These are phyloP conservation scores for Nannoperca obscura DNA, from an alignment of 2,797 vertebrate genomes.

Conservation along the genomic window DNA sequence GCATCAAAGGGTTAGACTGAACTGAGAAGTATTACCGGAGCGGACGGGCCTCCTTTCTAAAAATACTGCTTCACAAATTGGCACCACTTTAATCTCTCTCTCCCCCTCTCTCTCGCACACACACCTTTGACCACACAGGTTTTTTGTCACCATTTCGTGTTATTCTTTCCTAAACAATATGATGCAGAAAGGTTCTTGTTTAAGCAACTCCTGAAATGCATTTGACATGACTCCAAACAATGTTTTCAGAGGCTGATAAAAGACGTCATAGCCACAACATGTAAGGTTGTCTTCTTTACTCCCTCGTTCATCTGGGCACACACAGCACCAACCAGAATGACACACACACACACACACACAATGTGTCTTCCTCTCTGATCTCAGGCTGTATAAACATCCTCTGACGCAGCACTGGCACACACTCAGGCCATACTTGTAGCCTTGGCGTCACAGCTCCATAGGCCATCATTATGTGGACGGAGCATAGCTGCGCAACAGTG, in stretches of 20 bases:
- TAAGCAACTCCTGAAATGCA: background rate
- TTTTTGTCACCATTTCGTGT: background rate
- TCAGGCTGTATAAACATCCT: slow-evolving; percentile 68
- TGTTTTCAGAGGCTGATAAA: slow-evolving; percentile 1
- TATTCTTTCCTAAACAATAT: slow-evolving; percentile 12
- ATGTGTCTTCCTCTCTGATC: slow-evolving; percentile 18
- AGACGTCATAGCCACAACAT: slow-evolving; percentile 5
- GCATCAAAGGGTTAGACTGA: slow-evolving; percentile 81
- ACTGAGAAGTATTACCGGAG: slow-evolving; percentile 75
- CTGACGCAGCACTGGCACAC: slow-evolving; percentile 50
- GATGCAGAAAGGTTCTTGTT: background rate
- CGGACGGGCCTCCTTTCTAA: slow-evolving; percentile 68
- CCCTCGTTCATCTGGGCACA: slow-evolving; percentile 23
- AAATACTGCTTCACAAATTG: slow-evolving; percentile 82
- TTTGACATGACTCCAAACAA: background rate
- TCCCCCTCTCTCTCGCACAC: background rate
- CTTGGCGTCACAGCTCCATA: slow-evolving; percentile 43
- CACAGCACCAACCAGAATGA: slow-evolving; percentile 4
- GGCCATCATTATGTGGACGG: slow-evolving; percentile 40
- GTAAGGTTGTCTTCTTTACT: background rate
- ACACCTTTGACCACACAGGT: slow-evolving; percentile 34
- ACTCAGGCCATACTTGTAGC: slow-evolving; percentile 32
- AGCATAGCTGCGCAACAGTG: slow-evolving; percentile 14
- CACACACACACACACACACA: slow-evolving; percentile 5
- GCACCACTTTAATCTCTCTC: slow-evolving; percentile 74